Evolutionary conservation across 2,113 vertebrate species (phyloP).

Genomic region (Sakesphorus luctuosus): DNA sequence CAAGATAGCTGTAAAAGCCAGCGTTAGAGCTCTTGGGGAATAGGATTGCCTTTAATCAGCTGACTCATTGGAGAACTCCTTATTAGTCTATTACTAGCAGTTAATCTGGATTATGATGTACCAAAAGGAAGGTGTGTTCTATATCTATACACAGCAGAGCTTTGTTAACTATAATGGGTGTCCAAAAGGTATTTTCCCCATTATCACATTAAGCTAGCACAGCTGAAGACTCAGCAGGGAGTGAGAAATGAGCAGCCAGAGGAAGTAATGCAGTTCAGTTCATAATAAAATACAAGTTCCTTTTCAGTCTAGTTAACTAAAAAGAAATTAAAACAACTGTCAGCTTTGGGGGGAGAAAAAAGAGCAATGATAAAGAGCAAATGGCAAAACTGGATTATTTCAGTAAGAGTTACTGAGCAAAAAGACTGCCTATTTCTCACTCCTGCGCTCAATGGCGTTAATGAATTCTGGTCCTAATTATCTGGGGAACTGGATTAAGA

Average conservation of each 20-base stretch:
- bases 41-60: constrained; percentile 17
- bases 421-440: neutral
- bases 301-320: neutral
- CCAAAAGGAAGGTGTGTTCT: neutral
- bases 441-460: neutral
- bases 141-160: neutral
- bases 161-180: neutral
- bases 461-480: neutral
- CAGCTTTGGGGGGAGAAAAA: neutral
- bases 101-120: constrained; percentile 15
- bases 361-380: neutral
- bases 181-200: neutral
- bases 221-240: neutral
- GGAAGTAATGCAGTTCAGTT: neutral
- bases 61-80: neutral
- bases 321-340: neutral
- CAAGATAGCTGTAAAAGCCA: neutral
- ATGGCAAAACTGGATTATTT: neutral
- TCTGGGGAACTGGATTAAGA: neutral
- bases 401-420: neutral
- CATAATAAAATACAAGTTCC: neutral
- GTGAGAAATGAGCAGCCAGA: neutral
- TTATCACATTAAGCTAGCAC: neutral
- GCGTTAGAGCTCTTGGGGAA: neutral
- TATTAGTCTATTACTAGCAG: neutral